Percentiles rank a stretch among this genome's conserved stretches.
These are phyloP conservation scores for Mobula birostris DNA, from an alignment of 2,113 vertebrate genomes.

Conservation along the genomic window DNA sequence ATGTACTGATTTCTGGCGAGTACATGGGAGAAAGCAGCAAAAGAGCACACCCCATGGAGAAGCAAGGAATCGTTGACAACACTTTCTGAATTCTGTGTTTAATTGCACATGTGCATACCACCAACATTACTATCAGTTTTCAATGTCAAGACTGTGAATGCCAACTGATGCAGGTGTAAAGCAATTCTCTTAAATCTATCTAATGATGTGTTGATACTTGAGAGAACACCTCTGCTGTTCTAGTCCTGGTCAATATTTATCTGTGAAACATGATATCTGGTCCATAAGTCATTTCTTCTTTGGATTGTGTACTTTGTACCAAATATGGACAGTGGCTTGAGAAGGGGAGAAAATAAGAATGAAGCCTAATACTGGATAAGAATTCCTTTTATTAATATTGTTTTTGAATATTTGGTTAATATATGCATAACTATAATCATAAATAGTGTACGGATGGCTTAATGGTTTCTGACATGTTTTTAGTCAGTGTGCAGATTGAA, in stretches of 20 bases:
- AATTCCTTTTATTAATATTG: neutral
- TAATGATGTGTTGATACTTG: neutral
- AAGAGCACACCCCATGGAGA: too few relatives aligned
- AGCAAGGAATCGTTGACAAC: too few relatives aligned
- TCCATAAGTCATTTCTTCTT: neutral
- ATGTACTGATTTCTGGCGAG: too few relatives aligned
- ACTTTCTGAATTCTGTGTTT: too few relatives aligned
- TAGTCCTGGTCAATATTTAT: neutral
- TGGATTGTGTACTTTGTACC: neutral
- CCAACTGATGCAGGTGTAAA: too few relatives aligned
- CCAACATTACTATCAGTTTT: too few relatives aligned
- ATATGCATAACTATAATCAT: neutral
- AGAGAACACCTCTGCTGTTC: too few relatives aligned
- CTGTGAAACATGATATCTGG: neutral
- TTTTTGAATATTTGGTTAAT: neutral
- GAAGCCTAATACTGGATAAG: neutral
- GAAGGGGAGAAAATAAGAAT: neutral
- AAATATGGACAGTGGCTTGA: neutral
- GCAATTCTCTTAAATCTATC: neutral
- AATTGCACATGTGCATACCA: too few relatives aligned
- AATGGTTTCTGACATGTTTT: neutral
- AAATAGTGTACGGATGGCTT: neutral
- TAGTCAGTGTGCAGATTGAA: neutral
- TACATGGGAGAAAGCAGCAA: too few relatives aligned
- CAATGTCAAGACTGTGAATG: too few relatives aligned